Conservation (phyloP, 2,797 vertebrate genomes). For the Sebastes ruberrimus region DNA sequence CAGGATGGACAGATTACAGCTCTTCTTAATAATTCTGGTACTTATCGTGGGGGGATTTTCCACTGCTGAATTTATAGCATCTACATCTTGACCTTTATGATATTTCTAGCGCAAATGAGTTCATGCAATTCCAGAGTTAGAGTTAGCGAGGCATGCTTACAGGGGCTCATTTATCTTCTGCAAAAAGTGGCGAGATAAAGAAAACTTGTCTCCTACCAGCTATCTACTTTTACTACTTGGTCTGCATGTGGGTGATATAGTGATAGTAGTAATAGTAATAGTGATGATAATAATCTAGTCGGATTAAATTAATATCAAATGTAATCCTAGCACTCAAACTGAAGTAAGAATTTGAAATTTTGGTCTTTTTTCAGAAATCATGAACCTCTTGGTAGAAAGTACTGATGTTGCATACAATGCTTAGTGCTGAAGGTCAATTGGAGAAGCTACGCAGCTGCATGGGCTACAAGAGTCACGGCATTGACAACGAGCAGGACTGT, state of each 20-base stretch:
- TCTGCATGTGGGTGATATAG: neutral
- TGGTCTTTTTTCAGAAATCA: neutral
- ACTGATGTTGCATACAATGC: neutral
- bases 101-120: neutral
- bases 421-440: neutral
- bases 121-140: neutral
- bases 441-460: neutral
- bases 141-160: neutral
- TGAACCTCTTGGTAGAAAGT: neutral
- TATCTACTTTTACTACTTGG: neutral
- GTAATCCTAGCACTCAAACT: neutral
- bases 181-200: neutral
- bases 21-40: conserved; percentile 47
- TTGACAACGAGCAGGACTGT: neutral
- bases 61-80: conserved; percentile 20
- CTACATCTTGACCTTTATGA: neutral
- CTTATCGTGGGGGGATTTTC: conserved; percentile 10
- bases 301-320: neutral
- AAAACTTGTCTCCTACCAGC: neutral
- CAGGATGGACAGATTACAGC: conserved; percentile 67
- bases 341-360: neutral
- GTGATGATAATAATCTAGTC: neutral
- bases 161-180: neutral
- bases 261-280: neutral
- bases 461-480: neutral